Evolutionary conservation across 2,797 vertebrate species (phyloP).

Genomic region (Phoxinus dragarum): DNA sequence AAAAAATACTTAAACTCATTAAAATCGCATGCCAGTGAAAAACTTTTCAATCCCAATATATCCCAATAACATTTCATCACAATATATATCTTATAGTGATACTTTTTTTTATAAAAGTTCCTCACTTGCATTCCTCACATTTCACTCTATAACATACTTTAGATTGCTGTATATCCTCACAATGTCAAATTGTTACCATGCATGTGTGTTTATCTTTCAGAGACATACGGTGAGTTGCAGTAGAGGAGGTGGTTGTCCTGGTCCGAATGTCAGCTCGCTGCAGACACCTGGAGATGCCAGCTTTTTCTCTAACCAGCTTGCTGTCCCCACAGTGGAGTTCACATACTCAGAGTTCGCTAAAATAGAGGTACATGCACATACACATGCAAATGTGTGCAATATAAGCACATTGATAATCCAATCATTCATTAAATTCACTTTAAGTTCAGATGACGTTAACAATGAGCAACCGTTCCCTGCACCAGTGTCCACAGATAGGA

Average conservation of each 20-base stretch:
- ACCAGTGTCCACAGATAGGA: background rate
- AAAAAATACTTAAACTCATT: background rate
- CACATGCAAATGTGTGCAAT: background rate
- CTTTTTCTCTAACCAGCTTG: constrained; percentile 91
- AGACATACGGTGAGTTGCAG: constrained; percentile 84
- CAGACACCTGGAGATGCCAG: constrained; percentile 87
- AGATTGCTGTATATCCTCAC: background rate
- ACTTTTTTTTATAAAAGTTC: background rate
- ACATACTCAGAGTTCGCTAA: constrained; percentile 81
- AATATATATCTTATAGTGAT: background rate
- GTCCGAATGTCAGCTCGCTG: constrained; percentile 83
- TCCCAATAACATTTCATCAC: background rate
- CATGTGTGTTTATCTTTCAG: constrained; percentile 70
- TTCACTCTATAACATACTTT: background rate
- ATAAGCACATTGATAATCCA: background rate
- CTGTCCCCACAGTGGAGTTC: constrained; percentile 86
- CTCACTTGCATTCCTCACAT: background rate
- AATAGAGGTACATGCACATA: constrained; percentile 79
- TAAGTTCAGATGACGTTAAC: background rate
- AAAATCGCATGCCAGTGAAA: background rate
- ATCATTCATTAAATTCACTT: background rate
- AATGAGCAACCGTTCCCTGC: background rate
- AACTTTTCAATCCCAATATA: background rate
- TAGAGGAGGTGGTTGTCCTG: constrained; percentile 76
- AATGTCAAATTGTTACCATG: background rate